phyloP scores from a whole-genome alignment of 2,888 invertebrate genomes.

The Hypolimnas misippus region DNA sequence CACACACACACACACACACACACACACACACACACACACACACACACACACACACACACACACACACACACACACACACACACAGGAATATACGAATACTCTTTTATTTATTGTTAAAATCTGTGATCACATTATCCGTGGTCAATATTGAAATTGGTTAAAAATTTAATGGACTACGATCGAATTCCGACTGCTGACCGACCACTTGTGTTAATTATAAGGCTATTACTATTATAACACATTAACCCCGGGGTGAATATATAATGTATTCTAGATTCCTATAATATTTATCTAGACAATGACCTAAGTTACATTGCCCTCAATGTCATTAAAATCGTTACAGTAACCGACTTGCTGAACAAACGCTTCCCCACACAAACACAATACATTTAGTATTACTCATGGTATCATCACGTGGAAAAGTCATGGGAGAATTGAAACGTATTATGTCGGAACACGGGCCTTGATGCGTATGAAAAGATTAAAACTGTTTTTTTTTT shows the following conservation, averaged over 20 bases:
- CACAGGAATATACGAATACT: background rate
- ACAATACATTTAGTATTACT: conserved; percentile 18
- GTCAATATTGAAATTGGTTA: too few species aligned
- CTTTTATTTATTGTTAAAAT: too few species aligned
- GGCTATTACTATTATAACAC: too few species aligned
- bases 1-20: background rate
- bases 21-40: background rate
- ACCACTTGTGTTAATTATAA: too few species aligned
- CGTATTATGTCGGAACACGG: background rate
- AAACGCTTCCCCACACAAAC: conserved; percentile 16
- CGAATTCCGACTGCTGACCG: too few species aligned
- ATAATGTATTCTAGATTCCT: background rate
- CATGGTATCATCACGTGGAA: conserved; percentile 3
- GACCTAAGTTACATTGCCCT: conserved; percentile 25
- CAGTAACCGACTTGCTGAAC: conserved; percentile 22
- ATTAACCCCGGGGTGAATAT: too few species aligned
- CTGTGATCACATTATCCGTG: too few species aligned
- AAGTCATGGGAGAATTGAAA: background rate
- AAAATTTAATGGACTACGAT: too few species aligned
- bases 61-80: background rate
- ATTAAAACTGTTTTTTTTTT: too few species aligned
- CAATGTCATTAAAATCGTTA: conserved; percentile 16
- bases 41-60: background rate
- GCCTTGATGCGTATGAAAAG: background rate
- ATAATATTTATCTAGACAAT: conserved; percentile 6